Evolutionary conservation across 2,113 vertebrate genomes (phyloP), one percentile per base, ranked within the genome.

Genomic region (Hipposideros armiger): DNA sequence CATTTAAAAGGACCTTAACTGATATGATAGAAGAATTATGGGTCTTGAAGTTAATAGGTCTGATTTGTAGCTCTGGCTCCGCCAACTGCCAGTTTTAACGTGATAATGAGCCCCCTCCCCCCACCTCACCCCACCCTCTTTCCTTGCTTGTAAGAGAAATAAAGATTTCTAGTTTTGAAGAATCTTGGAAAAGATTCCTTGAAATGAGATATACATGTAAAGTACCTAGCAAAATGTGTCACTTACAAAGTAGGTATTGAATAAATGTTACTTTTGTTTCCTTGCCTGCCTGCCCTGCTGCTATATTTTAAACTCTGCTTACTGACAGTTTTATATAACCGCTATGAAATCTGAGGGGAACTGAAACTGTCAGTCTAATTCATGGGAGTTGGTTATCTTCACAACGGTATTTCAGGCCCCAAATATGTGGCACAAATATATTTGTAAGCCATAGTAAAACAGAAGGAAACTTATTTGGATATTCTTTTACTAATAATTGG

Each of bases 291-390:
- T 80, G 47, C 19, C 13, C 69, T 67, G n/a, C 36, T 72, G 52
- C 78, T 87, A 0, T 84, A 80, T 92, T 97, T 96, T 87, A 87
- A 70, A 91, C 32, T 45, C 50, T 76, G 47, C 52, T 84, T 66
- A 85, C 54, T 67, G 90, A 84, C 64, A 96, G 42, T 87, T 97
- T 95, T 84, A 76, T 90, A 67, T 36, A 87, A 90, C 80, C 50
- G 20, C 58, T 84, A 32, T 91, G 66, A 97, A 94, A 70, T 90
- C 90, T 80, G 54, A 87, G 62, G 64, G 80, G 26, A 96, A 76
- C 32, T 56, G 32, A 90, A 90, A 70, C 86, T 96, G 73, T 87
- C 89, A 54, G 40, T 87, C 56, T 94, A 85, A 85, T 93, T 97
- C 50, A 70, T 66, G 70, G 56, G 54, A 82, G 40, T 30, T 73